Conservation (phyloP, 2,888 invertebrate genomes). For the Galerucella calmariensis region DNA sequence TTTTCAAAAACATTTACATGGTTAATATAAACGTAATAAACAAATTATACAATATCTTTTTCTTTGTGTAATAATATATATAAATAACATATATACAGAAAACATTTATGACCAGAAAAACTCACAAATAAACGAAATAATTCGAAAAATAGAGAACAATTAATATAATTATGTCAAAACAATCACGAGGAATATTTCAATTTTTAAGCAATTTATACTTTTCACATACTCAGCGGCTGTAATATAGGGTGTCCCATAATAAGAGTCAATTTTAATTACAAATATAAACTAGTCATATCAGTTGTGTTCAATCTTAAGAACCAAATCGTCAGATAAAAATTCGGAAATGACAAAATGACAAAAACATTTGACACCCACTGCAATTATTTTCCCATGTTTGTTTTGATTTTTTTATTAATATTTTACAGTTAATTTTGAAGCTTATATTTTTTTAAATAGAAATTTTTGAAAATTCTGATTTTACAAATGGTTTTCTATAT, state of each 20-base stretch:
- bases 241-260: not conserved
- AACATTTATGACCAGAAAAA: slow-evolving; percentile 63
- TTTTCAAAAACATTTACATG: slow-evolving; percentile 60
- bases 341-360: too few relatives aligned
- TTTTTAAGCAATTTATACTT: not conserved
- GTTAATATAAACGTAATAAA: slow-evolving; percentile 59
- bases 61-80: slow-evolving; percentile 52
- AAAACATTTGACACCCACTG: not conserved
- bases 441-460: not conserved
- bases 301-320: too few relatives aligned
- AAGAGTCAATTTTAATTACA: not conserved
- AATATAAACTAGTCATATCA: too few relatives aligned
- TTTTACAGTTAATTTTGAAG: slow-evolving; percentile 3
- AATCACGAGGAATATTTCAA: not conserved
- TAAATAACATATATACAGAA: slow-evolving; percentile 63
- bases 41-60: slow-evolving; percentile 57
- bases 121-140: slow-evolving; percentile 61
- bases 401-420: not conserved
- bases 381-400: not conserved
- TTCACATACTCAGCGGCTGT: not conserved
- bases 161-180: slow-evolving; percentile 40
- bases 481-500: not conserved
- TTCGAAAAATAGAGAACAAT: slow-evolving; percentile 51
- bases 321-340: too few relatives aligned
- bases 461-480: not conserved